Evolutionary conservation across 2,888 invertebrate genomes (phyloP), one percentile per base, ranked within the genome.

Genomic region (Pelosia muscerda): DNA sequence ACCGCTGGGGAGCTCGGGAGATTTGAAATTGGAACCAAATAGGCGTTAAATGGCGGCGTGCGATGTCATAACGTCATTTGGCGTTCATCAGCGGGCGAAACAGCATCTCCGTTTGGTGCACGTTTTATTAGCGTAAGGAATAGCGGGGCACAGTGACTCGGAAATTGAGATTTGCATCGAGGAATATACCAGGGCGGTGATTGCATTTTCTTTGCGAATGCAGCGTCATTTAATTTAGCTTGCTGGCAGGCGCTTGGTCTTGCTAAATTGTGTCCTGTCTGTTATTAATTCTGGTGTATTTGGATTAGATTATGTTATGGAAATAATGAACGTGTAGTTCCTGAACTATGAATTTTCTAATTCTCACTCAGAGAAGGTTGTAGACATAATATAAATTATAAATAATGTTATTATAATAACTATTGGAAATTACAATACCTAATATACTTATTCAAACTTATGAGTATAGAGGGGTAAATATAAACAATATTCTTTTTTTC

Each of bases 11-110:
- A 91, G 92, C 92, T 94, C 95, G 92, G 86, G 87, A 93, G 91
- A 95, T 95, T 95, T 95, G 95, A 94, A 92, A 94, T 95, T 95
- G 95, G 95, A 95, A 92, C 93, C 96, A 96, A 96, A 96, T 96
- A 96, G 95, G 96, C 96, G 96, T 96, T 96, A 96, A 96, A 96
- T 96, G 95, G 95, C 95, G 95, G 94, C 95, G 93, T 91, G 91
- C 92, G 92, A 91, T 93, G 92, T 93, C 92, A 94, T 94, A 95
- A 95, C 94, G 88, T 92, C 92, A 93, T 95, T 95, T 94, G 92
- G 89, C 93, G 93, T 92, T 95, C 95, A 95, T 95, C 95, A 95
- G 91, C 89, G 89, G 88, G 88, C 93, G 91, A 92, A 92, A 94
- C 93, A 93, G 93, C 94, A 92, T 92, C 92, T 90, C 91, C 91